phyloP scores from a whole-genome alignment of 2,113 vertebrate species.

The Tonatia bakeri region DNA sequence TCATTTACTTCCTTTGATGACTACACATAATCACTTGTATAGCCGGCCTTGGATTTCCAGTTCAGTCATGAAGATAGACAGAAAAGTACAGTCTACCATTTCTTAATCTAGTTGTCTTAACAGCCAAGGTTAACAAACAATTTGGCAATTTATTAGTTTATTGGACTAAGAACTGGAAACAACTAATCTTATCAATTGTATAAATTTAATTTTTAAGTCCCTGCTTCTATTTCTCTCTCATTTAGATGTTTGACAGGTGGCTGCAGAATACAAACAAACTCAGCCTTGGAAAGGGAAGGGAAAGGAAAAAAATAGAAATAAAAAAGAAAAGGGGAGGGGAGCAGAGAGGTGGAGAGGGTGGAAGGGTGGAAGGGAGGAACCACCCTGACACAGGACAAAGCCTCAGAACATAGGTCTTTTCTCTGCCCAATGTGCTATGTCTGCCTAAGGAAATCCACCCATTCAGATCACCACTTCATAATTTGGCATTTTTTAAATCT shows the following conservation, averaged over 20 bases:
- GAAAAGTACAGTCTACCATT: not conserved
- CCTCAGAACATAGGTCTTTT: not conserved
- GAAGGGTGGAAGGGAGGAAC: not conserved
- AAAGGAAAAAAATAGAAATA: not conserved
- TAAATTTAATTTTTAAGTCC: slow-evolving; percentile 28
- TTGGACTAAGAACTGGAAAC: slow-evolving; percentile 14
- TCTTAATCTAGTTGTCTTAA: not conserved
- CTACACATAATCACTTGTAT: not conserved
- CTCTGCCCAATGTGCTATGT: not conserved
- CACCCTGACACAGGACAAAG: not conserved
- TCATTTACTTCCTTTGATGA: not conserved
- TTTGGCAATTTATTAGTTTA: not conserved
- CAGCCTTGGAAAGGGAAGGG: not conserved
- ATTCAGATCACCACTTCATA: not conserved
- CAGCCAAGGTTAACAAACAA: not conserved
- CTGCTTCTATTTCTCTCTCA: not conserved
- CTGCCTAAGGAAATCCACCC: not conserved
- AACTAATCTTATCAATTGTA: not conserved
- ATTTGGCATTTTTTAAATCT: slow-evolving; percentile 49
- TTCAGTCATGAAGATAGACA: not conserved
- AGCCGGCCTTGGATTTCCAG: not conserved
- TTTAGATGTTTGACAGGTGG: slow-evolving; percentile 2
- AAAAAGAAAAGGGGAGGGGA: not conserved
- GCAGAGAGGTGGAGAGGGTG: too few relatives aligned
- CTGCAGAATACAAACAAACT: not conserved